These are phyloP conservation scores for Nanorana parkeri DNA, from an alignment of 2,113 vertebrate species.

Conservation along the genomic window DNA sequence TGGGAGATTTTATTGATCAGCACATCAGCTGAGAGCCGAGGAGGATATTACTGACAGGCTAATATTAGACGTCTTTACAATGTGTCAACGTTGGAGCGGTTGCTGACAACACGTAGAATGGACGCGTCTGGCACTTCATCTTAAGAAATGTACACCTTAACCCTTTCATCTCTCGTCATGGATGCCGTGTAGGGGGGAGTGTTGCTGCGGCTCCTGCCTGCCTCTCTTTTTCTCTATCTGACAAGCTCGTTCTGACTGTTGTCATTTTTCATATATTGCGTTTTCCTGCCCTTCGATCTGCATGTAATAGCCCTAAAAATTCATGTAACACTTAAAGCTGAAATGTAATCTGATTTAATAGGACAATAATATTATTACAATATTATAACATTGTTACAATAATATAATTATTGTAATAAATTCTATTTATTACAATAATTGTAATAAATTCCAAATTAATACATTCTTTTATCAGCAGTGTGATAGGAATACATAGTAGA, in stretches of 20 bases:
- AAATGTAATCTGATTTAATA: background rate
- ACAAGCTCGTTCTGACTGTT: too few species aligned
- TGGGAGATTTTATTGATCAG: constrained; percentile 32
- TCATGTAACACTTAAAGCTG: background rate
- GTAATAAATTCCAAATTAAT: too few species aligned
- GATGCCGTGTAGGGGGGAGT: too few species aligned
- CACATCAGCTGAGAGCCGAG: constrained; percentile 41
- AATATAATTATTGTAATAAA: too few species aligned
- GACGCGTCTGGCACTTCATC: constrained; percentile 11
- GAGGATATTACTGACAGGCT: constrained; percentile 46
- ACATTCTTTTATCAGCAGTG: too few species aligned
- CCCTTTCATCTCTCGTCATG: background rate
- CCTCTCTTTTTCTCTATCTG: too few species aligned
- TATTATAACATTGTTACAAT: too few species aligned
- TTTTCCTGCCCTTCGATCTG: background rate
- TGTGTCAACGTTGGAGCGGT: constrained; percentile 9
- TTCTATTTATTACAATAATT: too few species aligned
- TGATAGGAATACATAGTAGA: too few species aligned
- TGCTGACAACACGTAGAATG: constrained; percentile 21
- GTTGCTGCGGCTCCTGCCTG: too few species aligned
- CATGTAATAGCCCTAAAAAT: background rate
- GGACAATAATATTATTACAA: too few species aligned
- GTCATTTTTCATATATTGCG: too few species aligned
- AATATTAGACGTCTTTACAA: constrained; percentile 38
- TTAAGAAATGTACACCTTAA: background rate